Evolutionary conservation across 2,888 invertebrate species (phyloP), one percentile per base, ranked within the genome.

Genomic region (Torymus texanus): DNA sequence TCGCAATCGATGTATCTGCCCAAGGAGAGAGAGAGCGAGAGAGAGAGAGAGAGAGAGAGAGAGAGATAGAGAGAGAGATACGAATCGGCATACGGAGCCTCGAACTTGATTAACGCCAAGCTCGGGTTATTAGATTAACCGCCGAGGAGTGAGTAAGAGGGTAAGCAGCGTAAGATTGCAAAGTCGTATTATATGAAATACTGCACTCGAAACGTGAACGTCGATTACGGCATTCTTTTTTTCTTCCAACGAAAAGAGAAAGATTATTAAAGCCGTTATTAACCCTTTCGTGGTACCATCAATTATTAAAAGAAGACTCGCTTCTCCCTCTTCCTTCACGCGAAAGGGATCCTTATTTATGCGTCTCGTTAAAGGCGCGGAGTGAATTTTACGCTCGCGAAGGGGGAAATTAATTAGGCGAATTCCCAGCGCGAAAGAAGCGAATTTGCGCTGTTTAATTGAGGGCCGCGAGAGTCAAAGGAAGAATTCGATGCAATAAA

Each of bases 401-500:
- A 21, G 1, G 51, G n/a, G 62, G 68, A 79, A 80, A 80, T 76
- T 80, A 76, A 80, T 80, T 76, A 80, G 76, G 59, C 75, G 75
- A 70, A 79, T 79, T 79, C 75, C 55, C 4, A 18, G 18, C 14
- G 41, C 5, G 21, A 74, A 71, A 65, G 75, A 73, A 72, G 58
- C 67, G 51, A 79, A 75, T 75, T 72, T 79, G 75, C 73, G 18
- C 56, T 59, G 29, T 75, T 76, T 76, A 70, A 76, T 76, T 76
- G 65, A 63, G 56, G 70, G 24, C 62, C 58, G 12, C n/a, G 13
- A 12, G 13, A 29, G 65, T 72, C 77, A 78, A 78, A 78, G 58
- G 51, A 50, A 65, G 87, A 88, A 88, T 87, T 85, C 85, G 82
- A 82, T 82, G 86, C 84, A 85, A 88, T 88, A 87, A 87, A 88